Base-by-base conservation (phyloP, 2,888 invertebrate species). In the Didymodactylos carnosus region DNA sequence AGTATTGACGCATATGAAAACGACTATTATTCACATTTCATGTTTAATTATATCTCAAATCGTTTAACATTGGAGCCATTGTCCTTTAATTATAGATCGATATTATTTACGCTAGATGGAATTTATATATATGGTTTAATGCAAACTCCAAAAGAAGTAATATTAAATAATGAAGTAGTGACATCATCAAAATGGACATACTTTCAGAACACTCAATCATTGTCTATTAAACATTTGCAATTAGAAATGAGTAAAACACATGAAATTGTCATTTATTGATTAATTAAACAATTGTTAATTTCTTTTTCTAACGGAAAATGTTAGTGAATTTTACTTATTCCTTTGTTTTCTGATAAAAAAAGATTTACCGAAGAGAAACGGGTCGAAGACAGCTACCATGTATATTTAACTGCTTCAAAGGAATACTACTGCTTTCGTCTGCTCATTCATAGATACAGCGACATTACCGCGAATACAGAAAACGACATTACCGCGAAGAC, bases 1-100 rank as follows among this genome's bases (percentile, higher is more conserved):
- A 69, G 62, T 10, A 40, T 71, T 8, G 39, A 71, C 43, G 53
- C 71, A 43, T 53, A 71, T 16, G 70, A 73, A 70, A 25, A 43
- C 25, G 25, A 39, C 69, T 11, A 27, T 25, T 73, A 70, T 46
- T 70, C 69, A 27, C 70, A 70, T 70, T 73, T 73, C 49, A 73
- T 70, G 13, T 73, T 73, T 39, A 70, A 69, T 27, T 69, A 69
- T 23, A 14, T 70, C 39, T 14, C 69, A 39, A 43, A 70, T 69
- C 49, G 69, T 25, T 23, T 73, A 39, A 51, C 13, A 25, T n/a
- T 70, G 4, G 39, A 46, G 35, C 62, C 62, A 62, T 62, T 29
- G 62, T n/a, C 62, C 16, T 62, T n/a, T 62, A 35, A 62, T n/a
- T 35, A 35, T 62, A 16, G 35, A 1, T 69, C 69, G 0, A 46